Percentiles rank a stretch among this genome's conserved stretches.
Conservation (phyloP, 2,113 vertebrate genomes). For the Cathartes aura region DNA sequence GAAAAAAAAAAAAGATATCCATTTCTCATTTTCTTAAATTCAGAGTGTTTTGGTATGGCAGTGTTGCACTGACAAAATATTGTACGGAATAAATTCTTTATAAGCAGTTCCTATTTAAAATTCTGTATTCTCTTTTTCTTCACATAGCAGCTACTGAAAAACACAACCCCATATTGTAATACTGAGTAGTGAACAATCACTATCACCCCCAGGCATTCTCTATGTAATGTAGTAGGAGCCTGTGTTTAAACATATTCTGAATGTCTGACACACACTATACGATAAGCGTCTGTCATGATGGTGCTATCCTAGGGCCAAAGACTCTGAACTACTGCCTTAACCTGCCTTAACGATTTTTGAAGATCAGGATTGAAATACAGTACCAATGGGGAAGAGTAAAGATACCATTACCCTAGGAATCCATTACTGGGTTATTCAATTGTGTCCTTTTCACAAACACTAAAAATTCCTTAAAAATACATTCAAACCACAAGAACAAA, state of each 20-base stretch:
- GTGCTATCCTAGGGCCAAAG: neutral
- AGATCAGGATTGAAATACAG: neutral
- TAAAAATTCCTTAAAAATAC: neutral
- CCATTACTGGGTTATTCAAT: neutral
- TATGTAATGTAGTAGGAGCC: neutral
- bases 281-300: neutral
- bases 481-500: neutral
- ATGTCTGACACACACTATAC: rapidly evolving
- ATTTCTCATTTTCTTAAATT: neutral
- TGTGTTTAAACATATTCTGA: neutral
- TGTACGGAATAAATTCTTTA: neutral
- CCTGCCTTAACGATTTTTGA: neutral
- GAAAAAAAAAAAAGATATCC: neutral
- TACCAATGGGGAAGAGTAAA: neutral
- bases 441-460: neutral
- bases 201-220: neutral
- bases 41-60: neutral
- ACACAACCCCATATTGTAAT: neutral
- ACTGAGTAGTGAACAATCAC: neutral
- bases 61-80: neutral
- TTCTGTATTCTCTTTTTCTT: slow-evolving; percentile 18
- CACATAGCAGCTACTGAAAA: neutral
- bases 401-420: neutral
- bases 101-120: slow-evolving; percentile 3
- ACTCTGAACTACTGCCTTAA: neutral